Percentiles rank a stretch among this genome's conserved stretches.
Evolutionary conservation across 1,140 invertebrate species (phyloP).

Genomic region (Drosophila saltans): DNA sequence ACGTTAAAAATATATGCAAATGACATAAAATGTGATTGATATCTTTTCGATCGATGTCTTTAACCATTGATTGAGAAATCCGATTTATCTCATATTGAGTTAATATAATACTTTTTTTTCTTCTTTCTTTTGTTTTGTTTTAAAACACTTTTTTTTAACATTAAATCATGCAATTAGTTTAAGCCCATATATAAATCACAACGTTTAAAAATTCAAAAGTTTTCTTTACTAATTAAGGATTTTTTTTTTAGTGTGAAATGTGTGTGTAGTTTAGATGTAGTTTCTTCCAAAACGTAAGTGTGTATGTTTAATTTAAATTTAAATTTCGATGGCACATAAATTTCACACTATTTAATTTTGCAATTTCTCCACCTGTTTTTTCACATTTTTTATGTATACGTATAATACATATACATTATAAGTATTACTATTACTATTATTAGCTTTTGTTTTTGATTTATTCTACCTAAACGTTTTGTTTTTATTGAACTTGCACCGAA

Average conservation of each 20-base stretch:
- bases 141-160: constrained; percentile 44
- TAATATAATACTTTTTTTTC: neutral
- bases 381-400: constrained; percentile 27
- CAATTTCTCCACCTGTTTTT: constrained; percentile 41
- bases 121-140: constrained; percentile 20
- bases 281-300: constrained; percentile 30
- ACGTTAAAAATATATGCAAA: too few species aligned
- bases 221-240: constrained; percentile 42
- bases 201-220: constrained; percentile 73
- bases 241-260: constrained; percentile 25
- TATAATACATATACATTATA: constrained; percentile 5
- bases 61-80: neutral
- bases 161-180: constrained; percentile 69
- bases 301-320: constrained; percentile 34
- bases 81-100: neutral
- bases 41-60: neutral
- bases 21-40: neutral
- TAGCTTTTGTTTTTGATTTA: constrained; percentile 10
- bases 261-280: constrained; percentile 4
- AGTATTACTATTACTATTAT: neutral
- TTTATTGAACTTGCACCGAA: constrained; percentile 46
- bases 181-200: constrained; percentile 73
- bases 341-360: constrained; percentile 62
- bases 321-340: constrained; percentile 69
- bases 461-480: constrained; percentile 20